A percentile compares a stretch with the other conserved stretches of the same genome.
phyloP scores from a whole-genome alignment of 2,113 vertebrate genomes.

The Crotalus helleri region DNA sequence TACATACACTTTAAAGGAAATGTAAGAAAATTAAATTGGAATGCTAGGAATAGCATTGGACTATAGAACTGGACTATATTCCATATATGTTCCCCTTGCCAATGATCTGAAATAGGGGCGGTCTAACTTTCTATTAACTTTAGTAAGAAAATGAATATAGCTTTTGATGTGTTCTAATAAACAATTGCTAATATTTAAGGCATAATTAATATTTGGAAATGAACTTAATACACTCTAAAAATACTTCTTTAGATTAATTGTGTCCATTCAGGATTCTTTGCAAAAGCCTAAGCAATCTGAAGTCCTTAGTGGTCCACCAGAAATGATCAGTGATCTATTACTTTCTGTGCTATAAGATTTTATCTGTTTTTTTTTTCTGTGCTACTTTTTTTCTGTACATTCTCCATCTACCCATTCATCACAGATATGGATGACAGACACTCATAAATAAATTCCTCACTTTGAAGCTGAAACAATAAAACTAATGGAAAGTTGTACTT shows the following conservation, averaged over 20 bases:
- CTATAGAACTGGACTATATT: neutral
- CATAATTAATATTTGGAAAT: neutral
- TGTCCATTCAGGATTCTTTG: neutral
- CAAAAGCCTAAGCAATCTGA: neutral
- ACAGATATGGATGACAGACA: neutral
- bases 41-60: neutral
- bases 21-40: neutral
- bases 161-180: neutral
- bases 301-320: neutral
- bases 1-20: neutral
- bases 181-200: neutral
- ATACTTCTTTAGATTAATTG: neutral
- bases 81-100: neutral
- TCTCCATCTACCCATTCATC: neutral
- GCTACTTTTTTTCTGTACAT: neutral
- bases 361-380: neutral
- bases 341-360: neutral
- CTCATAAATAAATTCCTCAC: neutral
- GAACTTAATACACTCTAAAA: neutral
- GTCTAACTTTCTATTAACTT: neutral
- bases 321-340: neutral
- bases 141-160: neutral
- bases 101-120: neutral
- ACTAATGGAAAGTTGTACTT: neutral
- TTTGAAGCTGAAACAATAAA: neutral